phyloP scores from a whole-genome alignment of 1,140 invertebrate genomes.

The Plutomurus gul region DNA sequence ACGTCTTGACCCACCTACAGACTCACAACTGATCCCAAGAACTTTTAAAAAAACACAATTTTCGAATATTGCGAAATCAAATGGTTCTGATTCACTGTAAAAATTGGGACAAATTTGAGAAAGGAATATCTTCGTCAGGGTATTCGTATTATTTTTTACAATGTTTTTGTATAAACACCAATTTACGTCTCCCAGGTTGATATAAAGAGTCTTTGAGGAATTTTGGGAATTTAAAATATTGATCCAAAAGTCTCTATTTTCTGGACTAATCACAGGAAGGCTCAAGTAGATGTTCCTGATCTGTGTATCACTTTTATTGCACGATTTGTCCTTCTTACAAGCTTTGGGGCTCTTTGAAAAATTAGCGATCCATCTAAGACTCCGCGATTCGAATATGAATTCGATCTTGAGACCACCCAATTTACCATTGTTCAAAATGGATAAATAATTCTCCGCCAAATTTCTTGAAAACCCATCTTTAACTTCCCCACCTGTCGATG shows the following conservation, averaged over 20 bases:
- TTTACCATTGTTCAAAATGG: not conserved
- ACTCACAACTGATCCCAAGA: not conserved
- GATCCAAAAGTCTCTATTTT: not conserved
- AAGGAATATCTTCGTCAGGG: not conserved
- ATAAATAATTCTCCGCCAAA: not conserved
- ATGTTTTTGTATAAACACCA: not conserved
- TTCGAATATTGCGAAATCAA: not conserved
- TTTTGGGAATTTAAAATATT: not conserved
- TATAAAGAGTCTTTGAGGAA: not conserved
- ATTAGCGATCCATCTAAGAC: not conserved
- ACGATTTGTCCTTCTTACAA: not conserved
- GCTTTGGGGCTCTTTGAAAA: not conserved
- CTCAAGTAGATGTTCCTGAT: not conserved
- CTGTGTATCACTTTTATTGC: not conserved
- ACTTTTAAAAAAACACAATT: not conserved
- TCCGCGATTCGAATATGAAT: not conserved
- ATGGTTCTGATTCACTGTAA: not conserved
- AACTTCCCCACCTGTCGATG: not conserved
- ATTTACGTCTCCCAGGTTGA: not conserved
- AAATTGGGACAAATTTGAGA: not conserved
- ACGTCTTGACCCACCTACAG: not conserved
- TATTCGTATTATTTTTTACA: not conserved
- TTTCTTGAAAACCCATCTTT: not conserved
- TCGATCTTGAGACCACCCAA: not conserved
- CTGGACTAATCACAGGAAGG: not conserved